Evolutionary conservation across 2,113 vertebrate species (phyloP), one percentile per base, ranked within the genome.

Genomic region (Clarias batrachus): DNA sequence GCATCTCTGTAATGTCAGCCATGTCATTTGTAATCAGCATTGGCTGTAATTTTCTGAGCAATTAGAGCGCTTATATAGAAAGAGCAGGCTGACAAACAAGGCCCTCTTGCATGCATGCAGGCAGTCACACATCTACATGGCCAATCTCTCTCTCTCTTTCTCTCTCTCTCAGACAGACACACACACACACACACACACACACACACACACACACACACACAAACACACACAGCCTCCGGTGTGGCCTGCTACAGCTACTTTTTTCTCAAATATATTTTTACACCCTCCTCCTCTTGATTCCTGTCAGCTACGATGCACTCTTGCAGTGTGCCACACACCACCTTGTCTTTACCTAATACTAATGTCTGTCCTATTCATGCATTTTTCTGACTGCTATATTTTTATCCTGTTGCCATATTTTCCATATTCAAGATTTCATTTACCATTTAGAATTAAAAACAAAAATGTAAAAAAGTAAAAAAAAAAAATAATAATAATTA

Each of bases 31-130:
- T 81, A 92, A 95, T 96, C 93, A 95, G 90, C 84, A 93, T 95
- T 94, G 89, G 87, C 89, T 93, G 84, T 93, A 93, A 95, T 95
- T 95, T 95, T 96, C 94, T 95, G 93, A 95, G 94, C 94, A 95
- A 95, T 95, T 95, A 96, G 93, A 95, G 94, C 76, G 90, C 93
- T 95, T 95, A 94, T 95, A 94, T 93, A 92, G 92, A 94, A 92
- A 93, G 92, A 54, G 91, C 85, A 91, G 87, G 90, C 91, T 94
- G 92, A 93, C 91, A 93, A 92, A 93, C 90, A 91, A 33, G 5
- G 92, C 89, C 81, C 90, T 92, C 93, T 91, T 89, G 90, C 89
- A 93, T 93, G 91, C 60, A 92, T 76, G 56, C 62, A 48, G 63
- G 65, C 83, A 87, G 52, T 77, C 84, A 87, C 56, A 82, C 73